Evolutionary conservation across 2,888 invertebrate genomes (phyloP).

Genomic region (Thalpophila matura): DNA sequence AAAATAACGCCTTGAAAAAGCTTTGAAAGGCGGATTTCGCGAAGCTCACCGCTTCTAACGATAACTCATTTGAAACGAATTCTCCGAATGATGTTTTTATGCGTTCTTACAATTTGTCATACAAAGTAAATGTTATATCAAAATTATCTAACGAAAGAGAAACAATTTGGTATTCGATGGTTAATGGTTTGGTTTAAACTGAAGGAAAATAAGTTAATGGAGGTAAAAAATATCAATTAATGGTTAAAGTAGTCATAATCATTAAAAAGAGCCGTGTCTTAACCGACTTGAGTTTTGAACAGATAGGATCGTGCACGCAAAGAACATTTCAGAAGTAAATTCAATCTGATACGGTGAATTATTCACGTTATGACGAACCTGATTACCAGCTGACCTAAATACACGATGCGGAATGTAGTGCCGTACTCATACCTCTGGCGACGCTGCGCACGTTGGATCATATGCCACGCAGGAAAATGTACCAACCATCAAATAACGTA

Average conservation of each 20-base stretch:
- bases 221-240: slow-evolving; percentile 5
- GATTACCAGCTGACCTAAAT: slow-evolving; percentile 82
- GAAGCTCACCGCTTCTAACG: slow-evolving; percentile 48
- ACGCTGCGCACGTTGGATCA: slow-evolving; percentile 50
- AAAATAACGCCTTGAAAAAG: slow-evolving; percentile 60
- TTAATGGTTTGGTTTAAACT: background rate
- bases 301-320: slow-evolving; percentile 66
- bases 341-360: slow-evolving; percentile 76
- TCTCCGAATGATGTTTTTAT: slow-evolving; percentile 45
- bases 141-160: background rate
- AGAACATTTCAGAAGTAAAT: slow-evolving; percentile 64
- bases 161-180: background rate
- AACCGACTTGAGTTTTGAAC: slow-evolving; percentile 32
- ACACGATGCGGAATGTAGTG: slow-evolving; percentile 68
- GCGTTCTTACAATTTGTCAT: background rate
- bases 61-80: slow-evolving; percentile 52
- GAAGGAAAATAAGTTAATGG: background rate
- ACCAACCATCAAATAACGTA: slow-evolving; percentile 8
- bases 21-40: slow-evolving; percentile 57
- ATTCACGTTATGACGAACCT: slow-evolving; percentile 78
- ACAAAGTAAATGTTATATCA: slow-evolving; percentile 10
- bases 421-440: slow-evolving; percentile 55
- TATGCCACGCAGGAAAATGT: slow-evolving; percentile 22
- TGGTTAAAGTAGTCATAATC: slow-evolving; percentile 33
- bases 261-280: slow-evolving; percentile 37